Evolutionary conservation across 2,888 invertebrate species (phyloP), one percentile per base, ranked within the genome.

Genomic region (Julus scandinavius): DNA sequence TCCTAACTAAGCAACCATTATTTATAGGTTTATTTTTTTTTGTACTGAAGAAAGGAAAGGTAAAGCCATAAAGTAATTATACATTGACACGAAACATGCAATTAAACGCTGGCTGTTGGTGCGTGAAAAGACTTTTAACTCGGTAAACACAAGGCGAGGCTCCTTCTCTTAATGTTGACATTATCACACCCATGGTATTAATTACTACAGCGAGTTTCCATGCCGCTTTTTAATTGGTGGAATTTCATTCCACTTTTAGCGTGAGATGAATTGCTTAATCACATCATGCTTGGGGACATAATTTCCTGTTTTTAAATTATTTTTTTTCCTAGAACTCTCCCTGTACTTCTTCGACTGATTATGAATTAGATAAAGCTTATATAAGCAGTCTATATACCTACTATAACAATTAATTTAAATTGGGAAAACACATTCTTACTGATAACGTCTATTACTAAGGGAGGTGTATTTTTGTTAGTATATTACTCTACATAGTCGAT

Each of bases 11-110:
- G 80, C 80, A 80, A 40, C 38, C 80, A 80, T 80, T 80, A 80
- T 80, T 80, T 80, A 80, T 80, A 80, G 29, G 38, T 38, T 38
- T 11, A 29, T 72, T 9, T 72, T 72, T 72, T 80, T 72, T 80
- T 80, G 13, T 80, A 40, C 38, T 9, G 80, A 80, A 80, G 29
- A 29, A 80, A 38, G 80, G 38, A 54, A 80, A 80, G 80, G 80
- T 80, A 80, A 80, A 80, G 80, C 80, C 80, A 80, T 80, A 80
- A 80, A 80, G 80, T 80, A 80, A 80, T 80, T 80, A 80, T 80
- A 80, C 80, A 80, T 80, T 80, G 80, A 80, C 80, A 80, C 80
- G 80, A 80, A 80, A 80, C 80, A 80, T 80, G 80, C 80, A 80
- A 80, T 80, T 80, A 80, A 80, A 80, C 80, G 80, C 38, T 80